Base-by-base conservation (phyloP, 2,113 vertebrate species). In the Sander lucioperca region DNA sequence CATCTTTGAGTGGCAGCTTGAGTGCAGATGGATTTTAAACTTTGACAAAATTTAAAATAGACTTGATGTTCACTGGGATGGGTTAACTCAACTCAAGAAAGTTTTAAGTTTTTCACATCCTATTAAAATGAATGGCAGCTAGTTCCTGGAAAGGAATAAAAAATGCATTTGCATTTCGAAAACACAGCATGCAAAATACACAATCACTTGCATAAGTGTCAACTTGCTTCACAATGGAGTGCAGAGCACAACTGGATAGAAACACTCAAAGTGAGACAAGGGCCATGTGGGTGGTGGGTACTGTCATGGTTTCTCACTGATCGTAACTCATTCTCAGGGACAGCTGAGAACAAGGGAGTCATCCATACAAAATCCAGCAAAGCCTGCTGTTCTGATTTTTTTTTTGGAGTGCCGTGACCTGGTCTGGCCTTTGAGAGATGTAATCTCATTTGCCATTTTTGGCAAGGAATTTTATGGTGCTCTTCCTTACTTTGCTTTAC, bases 291-390 rank as follows among this genome's bases (percentile, higher is more conserved):
- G 87, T 86, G 86, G 79, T 79, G 79, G 80, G 63, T 39, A 62
- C 82, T 80, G 84, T 84, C 65, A 51, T 80, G 81, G 77, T 83
- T 82, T 86, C 90, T 88, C 86, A 85, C 84, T 83, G 82, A 71
- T 86, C 86, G 83, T 90, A 93, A 94, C 80, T 95, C 93, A 92
- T 91, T 84, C 79, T 77, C 77, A 74, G 84, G 82, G 91, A 93
- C 94, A 95, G 93, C 94, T 94, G 94, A 93, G 79, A 79, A 63
- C 71, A 83, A 75, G 62, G 70, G 87, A 88, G 78, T 86, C 87
- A 91, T 92, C 91, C 89, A 83, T 86, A 83, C 83, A 79, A 89
- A 90, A 90, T 91, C 87, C 86, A 86, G 58, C 69, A 89, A 92
- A 91, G 84, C 88, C 88, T 59, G 57, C 74, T 77, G 79, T 51